Percentiles rank a stretch among this genome's conserved stretches.
Evolutionary conservation across 1,140 invertebrate species (phyloP).

Genomic region (Polyergus mexicanus): DNA sequence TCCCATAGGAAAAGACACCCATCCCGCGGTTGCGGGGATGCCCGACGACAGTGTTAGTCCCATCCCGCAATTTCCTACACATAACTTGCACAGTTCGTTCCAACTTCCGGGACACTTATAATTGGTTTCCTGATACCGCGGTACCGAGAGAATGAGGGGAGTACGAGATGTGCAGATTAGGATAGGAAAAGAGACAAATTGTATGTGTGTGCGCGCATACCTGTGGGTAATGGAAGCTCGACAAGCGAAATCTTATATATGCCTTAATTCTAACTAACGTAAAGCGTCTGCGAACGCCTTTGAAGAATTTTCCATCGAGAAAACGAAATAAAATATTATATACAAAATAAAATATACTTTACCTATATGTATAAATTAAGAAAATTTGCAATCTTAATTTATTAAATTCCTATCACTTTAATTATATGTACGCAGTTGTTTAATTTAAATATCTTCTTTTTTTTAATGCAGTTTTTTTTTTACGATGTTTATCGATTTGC

Average conservation of each 20-base stretch:
- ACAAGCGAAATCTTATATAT: neutral
- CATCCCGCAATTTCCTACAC: constrained; percentile 73
- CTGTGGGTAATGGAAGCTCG: constrained; percentile 23
- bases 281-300: constrained; percentile 10
- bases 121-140: constrained; percentile 79
- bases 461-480: neutral
- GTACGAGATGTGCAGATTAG: constrained; percentile 61
- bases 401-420: neutral
- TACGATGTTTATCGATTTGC: neutral
- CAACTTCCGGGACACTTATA: constrained; percentile 82
- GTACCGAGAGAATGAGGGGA: constrained; percentile 58
- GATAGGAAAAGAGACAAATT: constrained; percentile 50
- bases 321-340: neutral
- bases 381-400: neutral
- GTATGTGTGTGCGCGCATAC: constrained; percentile 9
- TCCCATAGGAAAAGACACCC: neutral
- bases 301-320: constrained; percentile 15
- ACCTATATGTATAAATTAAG: neutral
- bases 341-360: neutral
- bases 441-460: neutral
- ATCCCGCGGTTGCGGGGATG: constrained; percentile 21
- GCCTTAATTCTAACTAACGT: constrained; percentile 2
- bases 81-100: constrained; percentile 75
- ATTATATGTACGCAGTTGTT: neutral
- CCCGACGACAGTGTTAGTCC: constrained; percentile 46